A percentile compares a stretch with the other conserved stretches of the same genome.
Conservation (phyloP, 2,113 vertebrate genomes). For the Albula glossodonta region DNA sequence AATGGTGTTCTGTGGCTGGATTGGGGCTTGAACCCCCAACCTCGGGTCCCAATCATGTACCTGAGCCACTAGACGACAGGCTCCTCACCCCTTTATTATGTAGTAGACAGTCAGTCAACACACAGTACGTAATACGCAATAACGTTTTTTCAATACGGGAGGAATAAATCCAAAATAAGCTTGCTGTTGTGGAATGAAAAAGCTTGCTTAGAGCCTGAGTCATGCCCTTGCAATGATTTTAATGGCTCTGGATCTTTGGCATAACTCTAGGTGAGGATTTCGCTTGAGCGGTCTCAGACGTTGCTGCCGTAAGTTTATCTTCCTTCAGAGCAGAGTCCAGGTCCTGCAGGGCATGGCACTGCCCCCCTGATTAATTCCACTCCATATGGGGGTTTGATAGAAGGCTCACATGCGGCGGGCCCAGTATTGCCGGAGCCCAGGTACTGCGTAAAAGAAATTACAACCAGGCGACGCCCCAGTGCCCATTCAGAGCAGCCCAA, state of each 20-base stretch:
- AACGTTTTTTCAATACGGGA: background rate
- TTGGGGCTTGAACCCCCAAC: too few relatives aligned
- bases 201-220: background rate
- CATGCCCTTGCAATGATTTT: background rate
- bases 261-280: background rate
- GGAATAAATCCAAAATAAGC: background rate
- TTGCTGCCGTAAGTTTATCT: background rate
- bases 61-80: too few relatives aligned
- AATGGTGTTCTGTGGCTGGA: too few relatives aligned
- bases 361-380: background rate
- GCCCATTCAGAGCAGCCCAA: background rate
- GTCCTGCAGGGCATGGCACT: background rate
- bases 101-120: too few relatives aligned
- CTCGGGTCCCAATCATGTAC: too few relatives aligned
- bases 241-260: background rate
- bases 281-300: background rate
- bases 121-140: too few relatives aligned
- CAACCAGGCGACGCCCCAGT: background rate
- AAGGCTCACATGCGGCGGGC: background rate
- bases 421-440: background rate
- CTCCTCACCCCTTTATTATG: too few relatives aligned
- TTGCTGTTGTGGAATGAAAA: background rate
- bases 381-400: background rate
- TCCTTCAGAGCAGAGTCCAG: background rate
- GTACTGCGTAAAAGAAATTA: background rate